These are phyloP conservation scores for Tenthredo mesomela DNA, from an alignment of 2,888 invertebrate species.

Conservation along the genomic window DNA sequence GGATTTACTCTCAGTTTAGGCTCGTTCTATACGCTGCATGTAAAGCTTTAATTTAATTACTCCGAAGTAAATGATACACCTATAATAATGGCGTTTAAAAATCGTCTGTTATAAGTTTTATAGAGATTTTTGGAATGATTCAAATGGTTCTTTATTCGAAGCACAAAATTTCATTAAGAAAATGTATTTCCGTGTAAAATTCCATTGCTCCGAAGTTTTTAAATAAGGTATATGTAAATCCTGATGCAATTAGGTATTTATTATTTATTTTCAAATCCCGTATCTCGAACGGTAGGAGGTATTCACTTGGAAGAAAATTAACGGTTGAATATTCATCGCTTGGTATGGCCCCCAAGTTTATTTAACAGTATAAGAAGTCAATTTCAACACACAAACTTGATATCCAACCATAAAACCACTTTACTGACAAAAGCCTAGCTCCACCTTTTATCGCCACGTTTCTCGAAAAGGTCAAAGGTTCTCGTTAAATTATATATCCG, in stretches of 20 bases:
- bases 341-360: background rate
- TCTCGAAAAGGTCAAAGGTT: slow-evolving; percentile 13
- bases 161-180: background rate
- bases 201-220: background rate
- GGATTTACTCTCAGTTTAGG: background rate
- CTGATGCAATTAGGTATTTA: background rate
- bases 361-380: slow-evolving; percentile 20
- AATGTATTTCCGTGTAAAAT: background rate
- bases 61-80: background rate
- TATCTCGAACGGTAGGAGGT: background rate
- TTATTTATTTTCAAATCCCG: background rate
- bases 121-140: too few relatives aligned
- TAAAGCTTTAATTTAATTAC: background rate
- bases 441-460: slow-evolving; percentile 33
- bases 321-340: slow-evolving; percentile 18
- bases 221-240: background rate
- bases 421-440: slow-evolving; percentile 8
- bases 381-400: slow-evolving; percentile 10
- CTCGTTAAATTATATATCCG: slow-evolving; percentile 35
- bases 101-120: background rate
- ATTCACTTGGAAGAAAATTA: background rate
- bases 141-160: background rate
- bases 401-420: slow-evolving; percentile 7
- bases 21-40: background rate
- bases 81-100: background rate